phyloP scores from a whole-genome alignment of 2,797 vertebrate species.

The Lagorchestes hirsutus region DNA sequence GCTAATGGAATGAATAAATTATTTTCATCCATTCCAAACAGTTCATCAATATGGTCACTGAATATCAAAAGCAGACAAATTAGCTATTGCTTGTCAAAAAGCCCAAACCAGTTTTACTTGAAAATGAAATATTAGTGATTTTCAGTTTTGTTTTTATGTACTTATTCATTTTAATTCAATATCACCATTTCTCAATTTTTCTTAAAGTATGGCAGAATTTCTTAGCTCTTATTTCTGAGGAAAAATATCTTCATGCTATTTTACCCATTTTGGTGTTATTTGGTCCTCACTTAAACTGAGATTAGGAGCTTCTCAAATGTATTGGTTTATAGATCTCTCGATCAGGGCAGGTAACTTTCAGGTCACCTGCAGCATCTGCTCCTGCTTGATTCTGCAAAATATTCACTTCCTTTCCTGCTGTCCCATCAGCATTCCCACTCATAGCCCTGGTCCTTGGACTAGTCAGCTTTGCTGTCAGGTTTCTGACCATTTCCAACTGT shows the following conservation, averaged over 20 bases:
- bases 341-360: neutral
- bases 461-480: neutral
- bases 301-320: neutral
- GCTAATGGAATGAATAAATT: neutral
- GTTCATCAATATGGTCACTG: neutral
- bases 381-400: neutral
- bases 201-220: neutral
- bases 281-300: neutral
- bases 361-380: neutral
- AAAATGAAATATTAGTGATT: neutral
- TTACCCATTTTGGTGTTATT: neutral
- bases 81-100: neutral
- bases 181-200: neutral
- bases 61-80: neutral
- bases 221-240: neutral
- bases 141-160: neutral
- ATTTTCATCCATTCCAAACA: neutral
- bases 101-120: neutral
- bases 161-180: neutral
- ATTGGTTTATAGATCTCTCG: neutral
- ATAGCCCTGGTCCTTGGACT: neutral
- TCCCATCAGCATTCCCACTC: neutral
- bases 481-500: neutral
- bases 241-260: neutral
- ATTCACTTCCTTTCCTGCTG: neutral